phyloP scores from a whole-genome alignment of 2,888 invertebrate species.

The Acanthosepion esculentum region DNA sequence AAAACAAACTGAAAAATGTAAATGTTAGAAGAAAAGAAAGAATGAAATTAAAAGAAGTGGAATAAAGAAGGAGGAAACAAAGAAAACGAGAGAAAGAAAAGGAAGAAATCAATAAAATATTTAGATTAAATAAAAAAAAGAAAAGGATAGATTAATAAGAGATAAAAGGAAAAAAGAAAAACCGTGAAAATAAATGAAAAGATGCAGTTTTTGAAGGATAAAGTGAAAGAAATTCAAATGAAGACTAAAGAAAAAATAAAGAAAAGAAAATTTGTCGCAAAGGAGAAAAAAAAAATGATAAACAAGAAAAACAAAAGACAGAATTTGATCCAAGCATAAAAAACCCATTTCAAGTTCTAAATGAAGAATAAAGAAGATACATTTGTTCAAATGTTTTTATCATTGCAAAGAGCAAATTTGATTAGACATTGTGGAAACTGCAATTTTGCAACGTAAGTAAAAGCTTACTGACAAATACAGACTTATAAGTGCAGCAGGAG shows the following conservation, averaged over 20 bases:
- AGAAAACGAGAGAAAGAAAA: not conserved
- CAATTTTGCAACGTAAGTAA: not conserved
- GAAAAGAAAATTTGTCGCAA: not conserved
- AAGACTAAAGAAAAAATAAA: not conserved
- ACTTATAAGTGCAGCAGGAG: not conserved
- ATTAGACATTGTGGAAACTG: constrained; percentile 8
- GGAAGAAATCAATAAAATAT: not conserved
- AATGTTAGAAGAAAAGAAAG: too few relatives aligned
- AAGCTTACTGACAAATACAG: not conserved
- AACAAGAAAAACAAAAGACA: not conserved
- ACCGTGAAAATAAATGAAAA: not conserved
- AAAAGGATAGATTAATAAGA: not conserved
- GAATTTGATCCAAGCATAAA: not conserved
- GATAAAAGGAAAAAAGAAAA: not conserved
- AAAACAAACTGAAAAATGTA: too few relatives aligned
- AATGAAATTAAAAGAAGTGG: too few relatives aligned
- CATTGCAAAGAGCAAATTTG: not conserved
- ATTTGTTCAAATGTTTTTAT: not conserved
- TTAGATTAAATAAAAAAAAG: not conserved
- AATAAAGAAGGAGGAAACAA: too few relatives aligned
- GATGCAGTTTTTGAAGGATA: not conserved
- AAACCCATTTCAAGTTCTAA: not conserved
- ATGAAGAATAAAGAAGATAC: not conserved
- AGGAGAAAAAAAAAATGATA: not conserved
- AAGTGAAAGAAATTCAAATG: not conserved